Conservation (phyloP, 2,888 invertebrate species). For the Nasonovia ribisnigri region DNA sequence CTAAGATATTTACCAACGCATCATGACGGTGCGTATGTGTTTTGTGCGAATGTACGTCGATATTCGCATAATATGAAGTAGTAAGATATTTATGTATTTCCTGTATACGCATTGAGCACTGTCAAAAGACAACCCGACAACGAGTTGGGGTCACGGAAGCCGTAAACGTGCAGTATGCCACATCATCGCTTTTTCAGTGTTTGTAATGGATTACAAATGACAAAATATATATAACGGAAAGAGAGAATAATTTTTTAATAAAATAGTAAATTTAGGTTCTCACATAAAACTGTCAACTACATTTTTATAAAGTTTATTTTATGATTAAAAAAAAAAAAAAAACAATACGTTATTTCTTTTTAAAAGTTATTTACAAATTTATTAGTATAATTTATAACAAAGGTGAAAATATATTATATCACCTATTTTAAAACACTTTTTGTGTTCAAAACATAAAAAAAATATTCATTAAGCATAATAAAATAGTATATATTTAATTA, state of each 20-base stretch:
- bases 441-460: background rate
- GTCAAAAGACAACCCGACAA: conserved; percentile 28
- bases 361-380: background rate
- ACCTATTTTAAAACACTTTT: background rate
- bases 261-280: conserved; percentile 7
- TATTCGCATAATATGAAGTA: background rate
- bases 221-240: background rate
- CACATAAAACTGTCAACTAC: conserved; percentile 21
- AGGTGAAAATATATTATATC: background rate
- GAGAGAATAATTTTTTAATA: conserved; percentile 37
- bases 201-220: background rate
- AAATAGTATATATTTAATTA: background rate
- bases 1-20: too few relatives aligned
- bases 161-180: conserved; percentile 22
- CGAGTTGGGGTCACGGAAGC: conserved; percentile 50
- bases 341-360: background rate
- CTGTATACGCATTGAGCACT: background rate
- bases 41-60: background rate
- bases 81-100: background rate
- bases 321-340: background rate
- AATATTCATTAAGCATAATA: background rate
- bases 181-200: conserved; percentile 35
- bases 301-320: conserved; percentile 10
- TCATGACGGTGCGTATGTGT: too few relatives aligned
- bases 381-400: background rate